phyloP scores from a whole-genome alignment of 2,888 invertebrate genomes.

The Cenopis cana region DNA sequence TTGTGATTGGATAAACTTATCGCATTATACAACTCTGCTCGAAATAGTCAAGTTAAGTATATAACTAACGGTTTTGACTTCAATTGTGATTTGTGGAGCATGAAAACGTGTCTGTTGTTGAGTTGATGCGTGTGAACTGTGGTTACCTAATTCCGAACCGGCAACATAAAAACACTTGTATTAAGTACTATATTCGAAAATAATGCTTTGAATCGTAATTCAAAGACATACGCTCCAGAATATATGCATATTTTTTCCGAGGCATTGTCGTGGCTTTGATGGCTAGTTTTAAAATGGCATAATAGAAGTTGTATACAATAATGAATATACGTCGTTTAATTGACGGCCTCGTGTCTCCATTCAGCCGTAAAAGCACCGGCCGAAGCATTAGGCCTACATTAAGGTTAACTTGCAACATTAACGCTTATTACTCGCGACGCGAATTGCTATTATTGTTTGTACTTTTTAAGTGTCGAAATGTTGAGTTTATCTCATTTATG shows the following conservation, averaged over 20 bases:
- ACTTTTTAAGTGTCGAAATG: conserved; percentile 51
- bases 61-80: conserved; percentile 52
- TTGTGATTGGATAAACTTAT: conserved; percentile 5
- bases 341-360: conserved; percentile 49
- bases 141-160: neutral
- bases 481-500: conserved; percentile 15
- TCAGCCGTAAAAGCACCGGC: conserved; percentile 50
- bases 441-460: conserved; percentile 66
- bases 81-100: conserved; percentile 62
- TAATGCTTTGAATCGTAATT: neutral
- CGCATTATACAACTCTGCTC: conserved; percentile 8
- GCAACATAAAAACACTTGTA: neutral
- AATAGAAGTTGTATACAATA: neutral
- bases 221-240: neutral
- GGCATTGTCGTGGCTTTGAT: neutral
- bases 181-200: neutral
- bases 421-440: conserved; percentile 63
- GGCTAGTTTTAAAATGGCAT: conserved; percentile 6
- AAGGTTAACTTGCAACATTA: conserved; percentile 63
- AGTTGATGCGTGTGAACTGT: conserved; percentile 70
- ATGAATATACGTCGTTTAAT: conserved; percentile 22
- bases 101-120: conserved; percentile 56
- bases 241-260: neutral
- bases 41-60: conserved; percentile 49
- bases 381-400: conserved; percentile 63